Evolutionary conservation across 2,797 vertebrate genomes (phyloP).

Genomic region (Pseudochirops corinnae): DNA sequence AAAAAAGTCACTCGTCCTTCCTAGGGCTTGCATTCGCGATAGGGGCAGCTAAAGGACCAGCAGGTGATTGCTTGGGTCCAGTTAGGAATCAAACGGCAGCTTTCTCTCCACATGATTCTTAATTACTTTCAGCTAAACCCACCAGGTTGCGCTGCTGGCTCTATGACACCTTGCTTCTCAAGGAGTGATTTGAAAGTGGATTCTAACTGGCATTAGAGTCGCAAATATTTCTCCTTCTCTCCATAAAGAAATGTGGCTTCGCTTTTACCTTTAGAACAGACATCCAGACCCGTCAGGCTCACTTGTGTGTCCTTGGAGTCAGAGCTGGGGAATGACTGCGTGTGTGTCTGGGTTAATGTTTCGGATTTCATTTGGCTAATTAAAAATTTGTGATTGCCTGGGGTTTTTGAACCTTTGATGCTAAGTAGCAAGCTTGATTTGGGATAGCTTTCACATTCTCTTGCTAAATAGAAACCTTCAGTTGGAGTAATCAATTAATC

Average conservation of each 20-base stretch:
- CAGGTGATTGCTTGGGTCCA: not conserved
- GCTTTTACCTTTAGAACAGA: accelerated
- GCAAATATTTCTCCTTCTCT: too few relatives aligned
- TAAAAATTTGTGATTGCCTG: not conserved
- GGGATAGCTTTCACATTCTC: not conserved
- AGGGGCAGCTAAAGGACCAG: not conserved
- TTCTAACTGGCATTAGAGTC: not conserved
- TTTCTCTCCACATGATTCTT: not conserved
- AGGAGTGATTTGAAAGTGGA: conserved; percentile 30
- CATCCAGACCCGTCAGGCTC: not conserved
- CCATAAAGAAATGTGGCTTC: not conserved
- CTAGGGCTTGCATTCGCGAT: not conserved
- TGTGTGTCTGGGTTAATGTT: not conserved
- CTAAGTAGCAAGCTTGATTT: not conserved
- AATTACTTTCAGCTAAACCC: not conserved
- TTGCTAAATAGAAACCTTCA: not conserved
- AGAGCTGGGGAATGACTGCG: not conserved
- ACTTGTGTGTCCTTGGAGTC: not conserved
- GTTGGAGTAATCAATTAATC: not conserved
- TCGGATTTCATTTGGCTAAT: not conserved
- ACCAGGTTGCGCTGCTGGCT: not conserved
- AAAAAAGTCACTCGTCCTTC: not conserved
- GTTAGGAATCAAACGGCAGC: not conserved
- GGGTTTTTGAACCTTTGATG: not conserved
- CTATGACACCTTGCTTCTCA: not conserved